Evolutionary conservation across 2,797 vertebrate genomes (phyloP).

Genomic region (Enteromius trimaculatus): DNA sequence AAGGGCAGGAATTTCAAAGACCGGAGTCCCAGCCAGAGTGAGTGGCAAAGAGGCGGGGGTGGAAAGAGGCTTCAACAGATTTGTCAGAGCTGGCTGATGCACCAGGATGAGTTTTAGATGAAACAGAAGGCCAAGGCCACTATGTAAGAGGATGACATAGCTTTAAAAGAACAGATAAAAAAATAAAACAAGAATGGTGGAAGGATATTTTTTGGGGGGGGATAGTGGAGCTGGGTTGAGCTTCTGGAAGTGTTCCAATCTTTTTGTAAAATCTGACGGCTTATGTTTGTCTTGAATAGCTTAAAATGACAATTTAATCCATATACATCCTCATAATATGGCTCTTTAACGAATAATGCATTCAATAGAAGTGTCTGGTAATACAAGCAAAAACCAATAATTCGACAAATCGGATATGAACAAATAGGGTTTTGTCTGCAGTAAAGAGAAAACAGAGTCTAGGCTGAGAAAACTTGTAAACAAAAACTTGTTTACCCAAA

Average conservation of each 20-base stretch:
- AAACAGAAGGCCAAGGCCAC: conserved; percentile 51
- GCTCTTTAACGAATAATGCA: not conserved
- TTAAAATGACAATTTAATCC: conserved; percentile 15
- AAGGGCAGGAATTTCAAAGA: conserved; percentile 92
- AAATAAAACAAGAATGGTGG: conserved; percentile 69
- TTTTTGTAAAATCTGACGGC: not conserved
- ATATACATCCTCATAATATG: not conserved
- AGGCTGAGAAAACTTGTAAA: too few species aligned
- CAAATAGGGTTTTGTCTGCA: conserved; percentile 12
- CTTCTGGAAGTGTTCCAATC: conserved; percentile 19
- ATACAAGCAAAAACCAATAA: not conserved
- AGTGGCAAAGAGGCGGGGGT: conserved; percentile 79
- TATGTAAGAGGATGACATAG: conserved; percentile 50
- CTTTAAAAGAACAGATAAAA: conserved; percentile 64
- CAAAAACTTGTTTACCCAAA: too few species aligned
- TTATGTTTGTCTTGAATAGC: not conserved
- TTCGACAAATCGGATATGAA: conserved; percentile 16
- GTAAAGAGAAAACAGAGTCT: not conserved
- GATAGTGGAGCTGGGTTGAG: not conserved
- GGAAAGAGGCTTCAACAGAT: conserved; percentile 93
- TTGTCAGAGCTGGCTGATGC: conserved; percentile 95
- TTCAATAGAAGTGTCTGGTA: conserved; percentile 11
- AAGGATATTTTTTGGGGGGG: not conserved
- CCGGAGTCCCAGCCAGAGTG: conserved; percentile 64
- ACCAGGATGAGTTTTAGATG: conserved; percentile 74